Conservation (phyloP, 1,140 invertebrate species). For the Dendroctonus valens region DNA sequence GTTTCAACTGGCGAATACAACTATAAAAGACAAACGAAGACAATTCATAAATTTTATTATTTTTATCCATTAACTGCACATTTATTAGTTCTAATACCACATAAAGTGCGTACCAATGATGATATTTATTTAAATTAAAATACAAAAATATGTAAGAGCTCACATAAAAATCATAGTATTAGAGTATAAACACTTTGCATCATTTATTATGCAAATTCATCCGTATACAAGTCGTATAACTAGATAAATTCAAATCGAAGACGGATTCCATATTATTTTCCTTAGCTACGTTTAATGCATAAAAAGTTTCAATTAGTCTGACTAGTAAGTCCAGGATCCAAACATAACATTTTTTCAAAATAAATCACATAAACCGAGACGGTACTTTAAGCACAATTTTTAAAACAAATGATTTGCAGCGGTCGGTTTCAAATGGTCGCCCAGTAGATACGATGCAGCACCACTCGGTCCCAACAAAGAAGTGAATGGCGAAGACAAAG, state of each 20-base stretch:
- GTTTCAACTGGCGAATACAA: too few species aligned
- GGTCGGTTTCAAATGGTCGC: conserved; percentile 49
- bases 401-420: conserved; percentile 51
- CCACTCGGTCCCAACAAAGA: conserved; percentile 49
- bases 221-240: conserved; percentile 42
- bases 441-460: conserved; percentile 48
- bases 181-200: background rate
- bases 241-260: conserved; percentile 37
- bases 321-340: too few species aligned
- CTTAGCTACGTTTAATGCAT: too few species aligned
- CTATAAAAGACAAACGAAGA: too few species aligned
- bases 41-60: too few species aligned
- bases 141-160: background rate
- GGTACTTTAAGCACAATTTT: conserved; percentile 3
- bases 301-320: too few species aligned
- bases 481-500: conserved; percentile 50
- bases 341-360: background rate
- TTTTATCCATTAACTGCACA: too few species aligned
- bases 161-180: background rate
- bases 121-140: too few species aligned
- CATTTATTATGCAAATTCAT: conserved; percentile 16
- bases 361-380: background rate
- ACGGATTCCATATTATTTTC: conserved; percentile 24
- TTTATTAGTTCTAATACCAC: too few species aligned
- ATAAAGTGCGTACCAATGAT: too few species aligned